phyloP scores from a whole-genome alignment of 2,888 invertebrate species.

The Phoronis australis region DNA sequence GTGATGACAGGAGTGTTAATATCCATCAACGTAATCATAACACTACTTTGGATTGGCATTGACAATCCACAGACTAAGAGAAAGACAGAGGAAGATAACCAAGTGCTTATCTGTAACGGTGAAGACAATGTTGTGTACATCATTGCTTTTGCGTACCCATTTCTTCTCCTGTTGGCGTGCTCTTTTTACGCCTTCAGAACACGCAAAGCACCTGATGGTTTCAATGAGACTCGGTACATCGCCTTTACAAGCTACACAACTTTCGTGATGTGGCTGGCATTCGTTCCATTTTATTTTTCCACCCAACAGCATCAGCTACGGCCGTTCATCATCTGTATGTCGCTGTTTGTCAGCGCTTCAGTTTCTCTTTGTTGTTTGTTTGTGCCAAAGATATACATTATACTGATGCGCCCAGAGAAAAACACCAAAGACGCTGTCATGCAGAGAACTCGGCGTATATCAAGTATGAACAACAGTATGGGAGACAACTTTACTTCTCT shows the following conservation, averaged over 20 bases:
- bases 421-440: conserved; percentile 60
- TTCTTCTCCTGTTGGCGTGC: conserved; percentile 57
- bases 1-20: conserved; percentile 57
- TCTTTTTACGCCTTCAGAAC: conserved; percentile 60
- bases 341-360: conserved; percentile 57
- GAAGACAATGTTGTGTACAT: conserved; percentile 56
- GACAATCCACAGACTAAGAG: conserved; percentile 44
- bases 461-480: background rate
- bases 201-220: conserved; percentile 60
- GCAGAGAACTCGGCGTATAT: conserved; percentile 31
- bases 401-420: conserved; percentile 59
- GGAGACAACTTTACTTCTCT: too few relatives aligned
- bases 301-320: conserved; percentile 56
- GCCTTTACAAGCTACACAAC: conserved; percentile 60
- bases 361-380: conserved; percentile 59
- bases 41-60: conserved; percentile 55
- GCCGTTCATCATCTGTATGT: conserved; percentile 57
- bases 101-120: conserved; percentile 51
- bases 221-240: conserved; percentile 60
- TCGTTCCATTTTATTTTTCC: conserved; percentile 58
- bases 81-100: conserved; percentile 19
- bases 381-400: conserved; percentile 59
- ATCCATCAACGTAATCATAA: conserved; percentile 54
- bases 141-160: conserved; percentile 57
- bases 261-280: conserved; percentile 59